phyloP scores from a whole-genome alignment of 2,113 vertebrate genomes.

The Dolichallabes microphthalmus region DNA sequence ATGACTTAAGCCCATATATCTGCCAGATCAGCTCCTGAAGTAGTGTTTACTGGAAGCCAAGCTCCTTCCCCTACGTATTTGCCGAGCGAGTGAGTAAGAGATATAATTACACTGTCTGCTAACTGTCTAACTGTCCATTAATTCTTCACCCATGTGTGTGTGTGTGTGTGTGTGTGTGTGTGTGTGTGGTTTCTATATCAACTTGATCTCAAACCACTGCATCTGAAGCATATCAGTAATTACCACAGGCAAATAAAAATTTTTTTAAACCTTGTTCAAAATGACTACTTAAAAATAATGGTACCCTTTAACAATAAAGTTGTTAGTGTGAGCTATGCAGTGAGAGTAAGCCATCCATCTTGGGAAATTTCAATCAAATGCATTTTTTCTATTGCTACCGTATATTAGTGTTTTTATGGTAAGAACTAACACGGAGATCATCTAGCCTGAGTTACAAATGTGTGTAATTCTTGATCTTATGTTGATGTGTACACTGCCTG shows the following conservation, averaged over 20 bases:
- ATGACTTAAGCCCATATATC: conserved; percentile 54
- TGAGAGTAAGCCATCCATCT: neutral
- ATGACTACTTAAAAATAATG: neutral
- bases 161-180: conserved; percentile 49
- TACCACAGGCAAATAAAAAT: neutral
- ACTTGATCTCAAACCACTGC: neutral
- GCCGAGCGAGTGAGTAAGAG: conserved; percentile 66
- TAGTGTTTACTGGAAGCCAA: conserved; percentile 61
- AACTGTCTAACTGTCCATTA: conserved; percentile 64
- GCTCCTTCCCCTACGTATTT: conserved; percentile 67
- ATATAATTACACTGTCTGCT: conserved; percentile 73
- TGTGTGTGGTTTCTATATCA: conserved; percentile 11
- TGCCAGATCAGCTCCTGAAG: conserved; percentile 52
- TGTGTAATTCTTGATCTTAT: neutral
- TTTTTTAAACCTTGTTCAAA: too few species aligned
- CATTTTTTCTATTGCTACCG: neutral
- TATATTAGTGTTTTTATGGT: neutral
- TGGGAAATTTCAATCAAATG: neutral
- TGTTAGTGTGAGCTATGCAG: neutral
- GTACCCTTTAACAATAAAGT: neutral
- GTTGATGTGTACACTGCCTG: too few species aligned
- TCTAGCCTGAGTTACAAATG: neutral
- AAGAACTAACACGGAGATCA: neutral
- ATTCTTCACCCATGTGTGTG: conserved; percentile 62
- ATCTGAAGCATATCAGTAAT: neutral